These are phyloP conservation scores for Corythornis cristatus DNA, from an alignment of 2,113 vertebrate genomes.

Conservation along the genomic window DNA sequence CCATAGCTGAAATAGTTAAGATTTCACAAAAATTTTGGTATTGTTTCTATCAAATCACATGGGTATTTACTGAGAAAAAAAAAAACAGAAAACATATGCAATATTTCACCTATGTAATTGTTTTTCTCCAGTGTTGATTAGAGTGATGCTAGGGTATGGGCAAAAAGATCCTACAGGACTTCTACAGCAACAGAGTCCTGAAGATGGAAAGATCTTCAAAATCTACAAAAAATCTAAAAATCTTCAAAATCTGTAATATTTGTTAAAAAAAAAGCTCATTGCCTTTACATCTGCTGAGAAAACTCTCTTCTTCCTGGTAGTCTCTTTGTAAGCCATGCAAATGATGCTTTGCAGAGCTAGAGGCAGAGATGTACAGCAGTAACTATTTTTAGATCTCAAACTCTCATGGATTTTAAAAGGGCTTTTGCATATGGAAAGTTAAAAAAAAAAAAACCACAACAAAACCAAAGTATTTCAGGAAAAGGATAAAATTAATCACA, in stretches of 20 bases:
- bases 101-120: neutral
- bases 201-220: neutral
- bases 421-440: conserved; percentile 59
- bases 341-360: conserved; percentile 22
- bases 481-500: conserved; percentile 52
- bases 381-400: conserved; percentile 51
- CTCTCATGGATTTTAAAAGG: conserved; percentile 60
- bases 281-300: conserved; percentile 18
- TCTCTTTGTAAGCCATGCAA: conserved; percentile 25
- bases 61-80: neutral
- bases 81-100: neutral
- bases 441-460: neutral
- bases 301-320: neutral
- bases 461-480: conserved; percentile 47
- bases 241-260: neutral
- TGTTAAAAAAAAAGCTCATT: neutral
- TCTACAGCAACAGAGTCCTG: neutral
- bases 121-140: neutral
- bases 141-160: neutral
- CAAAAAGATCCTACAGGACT: neutral
- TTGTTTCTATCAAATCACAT: conserved; percentile 3
- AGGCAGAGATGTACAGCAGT: neutral
- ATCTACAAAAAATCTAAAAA: neutral
- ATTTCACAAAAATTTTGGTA: neutral
- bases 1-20: neutral